Percentiles rank a stretch among this genome's conserved stretches.
These are phyloP conservation scores for Ammodramus savannarum DNA, from an alignment of 2,113 vertebrate genomes.

Conservation along the genomic window DNA sequence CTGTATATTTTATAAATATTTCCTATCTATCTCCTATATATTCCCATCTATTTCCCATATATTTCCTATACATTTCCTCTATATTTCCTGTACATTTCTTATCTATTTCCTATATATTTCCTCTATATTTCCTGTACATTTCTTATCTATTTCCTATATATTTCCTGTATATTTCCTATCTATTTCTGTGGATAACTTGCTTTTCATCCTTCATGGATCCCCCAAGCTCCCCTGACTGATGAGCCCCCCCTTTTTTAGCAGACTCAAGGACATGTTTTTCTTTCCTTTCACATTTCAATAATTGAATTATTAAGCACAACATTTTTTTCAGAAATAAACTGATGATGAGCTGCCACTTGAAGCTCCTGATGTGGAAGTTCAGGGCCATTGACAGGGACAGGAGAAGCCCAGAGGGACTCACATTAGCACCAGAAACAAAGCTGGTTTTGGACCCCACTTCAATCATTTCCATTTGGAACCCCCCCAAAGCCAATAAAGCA, in stretches of 20 bases:
- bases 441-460: conserved; percentile 72
- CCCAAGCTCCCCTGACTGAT: neutral
- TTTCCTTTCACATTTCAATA: neutral
- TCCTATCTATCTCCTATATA: neutral
- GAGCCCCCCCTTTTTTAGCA: neutral
- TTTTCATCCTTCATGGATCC: neutral
- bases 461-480: conserved; percentile 70
- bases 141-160: too few species aligned
- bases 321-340: neutral
- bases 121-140: too few species aligned
- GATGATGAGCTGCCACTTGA: neutral
- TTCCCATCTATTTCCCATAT: neutral
- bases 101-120: too few species aligned
- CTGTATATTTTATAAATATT: neutral
- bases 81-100: too few species aligned
- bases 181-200: neutral
- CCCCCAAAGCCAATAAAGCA: conserved; percentile 70
- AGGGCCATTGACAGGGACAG: neutral
- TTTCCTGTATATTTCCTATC: neutral
- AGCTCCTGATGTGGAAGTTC: neutral
- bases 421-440: conserved; percentile 50
- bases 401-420: conserved; percentile 2
- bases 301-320: neutral
- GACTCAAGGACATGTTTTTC: neutral
- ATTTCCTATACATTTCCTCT: neutral